Evolutionary conservation across 2,113 vertebrate genomes (phyloP).

Genomic region (Fregetta grallaria): DNA sequence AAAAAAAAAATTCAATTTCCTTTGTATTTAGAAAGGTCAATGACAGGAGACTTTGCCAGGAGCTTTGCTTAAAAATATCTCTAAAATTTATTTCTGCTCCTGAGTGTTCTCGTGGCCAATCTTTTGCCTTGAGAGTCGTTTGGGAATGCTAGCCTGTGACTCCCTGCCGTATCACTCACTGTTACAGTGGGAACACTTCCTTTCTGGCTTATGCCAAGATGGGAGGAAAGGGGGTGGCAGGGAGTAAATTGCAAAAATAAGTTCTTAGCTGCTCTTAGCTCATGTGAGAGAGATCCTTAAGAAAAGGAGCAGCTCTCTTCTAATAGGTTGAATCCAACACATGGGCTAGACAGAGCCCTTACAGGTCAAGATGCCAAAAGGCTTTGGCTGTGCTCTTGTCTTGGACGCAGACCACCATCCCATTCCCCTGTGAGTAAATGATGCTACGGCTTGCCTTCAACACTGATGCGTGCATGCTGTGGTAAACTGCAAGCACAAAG

Average conservation of each 20-base stretch:
- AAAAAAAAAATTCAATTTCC: neutral
- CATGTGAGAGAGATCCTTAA: neutral
- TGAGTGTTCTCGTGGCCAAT: neutral
- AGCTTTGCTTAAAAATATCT: neutral
- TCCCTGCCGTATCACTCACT: neutral
- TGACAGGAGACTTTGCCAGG: neutral
- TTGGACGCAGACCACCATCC: fast-evolving
- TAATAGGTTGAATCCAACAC: neutral
- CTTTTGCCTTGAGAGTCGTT: neutral
- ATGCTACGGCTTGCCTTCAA: neutral
- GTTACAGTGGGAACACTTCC: neutral
- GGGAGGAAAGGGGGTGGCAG: neutral
- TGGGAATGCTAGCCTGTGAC: neutral
- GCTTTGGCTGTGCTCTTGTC: neutral
- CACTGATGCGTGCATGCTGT: neutral
- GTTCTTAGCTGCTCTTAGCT: neutral
- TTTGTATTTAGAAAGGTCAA: neutral
- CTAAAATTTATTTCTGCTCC: neutral
- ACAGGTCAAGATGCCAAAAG: neutral
- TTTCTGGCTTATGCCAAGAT: neutral
- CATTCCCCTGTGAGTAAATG: neutral
- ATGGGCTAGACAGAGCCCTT: fast-evolving
- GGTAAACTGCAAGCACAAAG: neutral
- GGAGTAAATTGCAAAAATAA: neutral
- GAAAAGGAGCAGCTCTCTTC: neutral